These are phyloP conservation scores for Xyrauchen texanus DNA, from an alignment of 2,113 vertebrate genomes.

Conservation along the genomic window DNA sequence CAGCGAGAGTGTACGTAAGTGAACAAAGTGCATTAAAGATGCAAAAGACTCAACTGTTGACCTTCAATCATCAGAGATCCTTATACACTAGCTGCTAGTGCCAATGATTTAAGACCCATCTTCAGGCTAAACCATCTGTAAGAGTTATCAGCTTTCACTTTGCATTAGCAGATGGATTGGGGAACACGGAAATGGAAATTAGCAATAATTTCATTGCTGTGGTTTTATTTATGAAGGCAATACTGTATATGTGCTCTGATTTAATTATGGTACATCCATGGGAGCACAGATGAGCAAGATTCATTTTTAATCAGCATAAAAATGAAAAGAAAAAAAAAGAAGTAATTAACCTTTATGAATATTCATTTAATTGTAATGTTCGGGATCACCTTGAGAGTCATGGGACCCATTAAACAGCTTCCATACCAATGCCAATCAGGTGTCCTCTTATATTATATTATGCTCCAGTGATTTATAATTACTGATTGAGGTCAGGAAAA, in stretches of 20 bases:
- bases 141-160: background rate
- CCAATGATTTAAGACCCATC: too few species aligned
- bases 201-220: background rate
- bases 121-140: background rate
- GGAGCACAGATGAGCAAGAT: conserved; percentile 4
- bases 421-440: background rate
- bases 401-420: background rate
- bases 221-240: background rate
- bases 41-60: too few species aligned
- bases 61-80: too few species aligned
- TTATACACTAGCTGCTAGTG: too few species aligned
- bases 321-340: background rate
- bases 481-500: background rate
- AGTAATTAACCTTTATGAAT: background rate
- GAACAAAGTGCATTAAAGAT: background rate
- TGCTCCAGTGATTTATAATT: conserved; percentile 10
- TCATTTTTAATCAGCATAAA: conserved; percentile 2
- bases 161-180: background rate
- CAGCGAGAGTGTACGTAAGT: too few species aligned
- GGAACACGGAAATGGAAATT: background rate
- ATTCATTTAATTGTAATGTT: conserved; percentile 2
- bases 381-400: background rate
- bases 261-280: background rate
- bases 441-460: conserved; percentile 17
- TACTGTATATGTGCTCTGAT: background rate